Evolutionary conservation across 2,797 vertebrate genomes (phyloP).

Genomic region (Borostomias antarcticus): DNA sequence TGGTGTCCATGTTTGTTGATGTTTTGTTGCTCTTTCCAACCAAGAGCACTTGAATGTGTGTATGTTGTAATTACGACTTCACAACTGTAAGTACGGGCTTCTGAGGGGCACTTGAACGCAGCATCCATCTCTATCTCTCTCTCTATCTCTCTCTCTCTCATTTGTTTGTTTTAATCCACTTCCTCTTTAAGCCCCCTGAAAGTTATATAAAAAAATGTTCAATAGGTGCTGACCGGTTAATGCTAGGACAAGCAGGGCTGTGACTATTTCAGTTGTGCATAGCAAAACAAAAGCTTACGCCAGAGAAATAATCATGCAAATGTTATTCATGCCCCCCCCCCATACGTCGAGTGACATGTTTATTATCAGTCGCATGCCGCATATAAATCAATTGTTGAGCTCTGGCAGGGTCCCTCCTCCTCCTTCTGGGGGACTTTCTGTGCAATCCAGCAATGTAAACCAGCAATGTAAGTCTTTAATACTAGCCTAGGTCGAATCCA

Average conservation of each 20-base stretch:
- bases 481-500: slow-evolving; percentile 46
- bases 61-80: too few relatives aligned
- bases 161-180: not conserved
- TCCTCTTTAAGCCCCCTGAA: not conserved
- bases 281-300: slow-evolving; percentile 29
- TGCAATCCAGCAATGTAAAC: slow-evolving; percentile 46
- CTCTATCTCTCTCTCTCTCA: not conserved
- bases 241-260: slow-evolving; percentile 31
- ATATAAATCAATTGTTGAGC: slow-evolving; percentile 17
- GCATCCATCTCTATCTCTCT: too few relatives aligned
- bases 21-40: too few relatives aligned
- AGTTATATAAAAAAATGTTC: slow-evolving; percentile 14
- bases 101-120: too few relatives aligned
- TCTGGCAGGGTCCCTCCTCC: not conserved
- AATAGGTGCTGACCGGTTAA: slow-evolving; percentile 11
- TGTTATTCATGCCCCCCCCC: slow-evolving; percentile 34
- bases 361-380: slow-evolving; percentile 35
- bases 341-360: slow-evolving; percentile 36
- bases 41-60: too few relatives aligned
- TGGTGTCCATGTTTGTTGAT: too few relatives aligned
- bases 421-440: slow-evolving; percentile 18
- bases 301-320: slow-evolving; percentile 41
- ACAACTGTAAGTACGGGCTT: too few relatives aligned
- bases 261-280: slow-evolving; percentile 26
- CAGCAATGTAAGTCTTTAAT: slow-evolving; percentile 56